Evolutionary conservation across 2,797 vertebrate genomes (phyloP), one percentile per base, ranked within the genome.

Genomic region (Cuniculus paca): DNA sequence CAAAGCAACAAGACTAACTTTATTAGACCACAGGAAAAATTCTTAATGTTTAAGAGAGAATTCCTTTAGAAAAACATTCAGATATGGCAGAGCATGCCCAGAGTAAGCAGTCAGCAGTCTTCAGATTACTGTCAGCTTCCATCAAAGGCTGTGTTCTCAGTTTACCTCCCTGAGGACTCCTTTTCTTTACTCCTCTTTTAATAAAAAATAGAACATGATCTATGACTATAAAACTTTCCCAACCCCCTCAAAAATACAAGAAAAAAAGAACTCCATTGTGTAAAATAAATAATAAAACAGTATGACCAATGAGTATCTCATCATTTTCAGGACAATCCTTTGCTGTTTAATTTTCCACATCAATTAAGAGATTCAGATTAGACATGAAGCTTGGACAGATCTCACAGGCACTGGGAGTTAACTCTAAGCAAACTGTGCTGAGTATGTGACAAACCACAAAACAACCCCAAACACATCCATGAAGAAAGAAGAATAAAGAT

Each of bases 311-410:
- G 48, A 89, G 6, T 26, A 65, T 89, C 56, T 50, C 52, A 65
- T 60, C 79, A 79, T 95, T 91, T 42, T 78, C 58, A 96, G 48
- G 17, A 58, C 54, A 70, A 45, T 60, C 6, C 54, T 75, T 90
- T 91, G 78, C 26, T 89, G 14, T 93, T 83, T 91, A 68, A 97
- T 65, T 95, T 94, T 84, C 60, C 81, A 96, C 63, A 87, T 48
- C 72, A 88, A 79, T 93, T 91, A 91, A 96, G 74, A 89, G 63
- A 61, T 94, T 80, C 93, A 45, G 88, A 82, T 78, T 94, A 90
- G 80, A 90, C 16, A 34, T 20, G 88, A 72, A 74, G n/a, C 65
- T 88, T 84, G 68, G 74, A 42, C 52, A 90, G 36, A 50, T 94
- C 91, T 90, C 28, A 60, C 14, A 90, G 56, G 22, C 42, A 56